Percentiles rank a stretch among this genome's conserved stretches.
phyloP scores from a whole-genome alignment of 2,113 vertebrate genomes.

The Papio anubis region DNA sequence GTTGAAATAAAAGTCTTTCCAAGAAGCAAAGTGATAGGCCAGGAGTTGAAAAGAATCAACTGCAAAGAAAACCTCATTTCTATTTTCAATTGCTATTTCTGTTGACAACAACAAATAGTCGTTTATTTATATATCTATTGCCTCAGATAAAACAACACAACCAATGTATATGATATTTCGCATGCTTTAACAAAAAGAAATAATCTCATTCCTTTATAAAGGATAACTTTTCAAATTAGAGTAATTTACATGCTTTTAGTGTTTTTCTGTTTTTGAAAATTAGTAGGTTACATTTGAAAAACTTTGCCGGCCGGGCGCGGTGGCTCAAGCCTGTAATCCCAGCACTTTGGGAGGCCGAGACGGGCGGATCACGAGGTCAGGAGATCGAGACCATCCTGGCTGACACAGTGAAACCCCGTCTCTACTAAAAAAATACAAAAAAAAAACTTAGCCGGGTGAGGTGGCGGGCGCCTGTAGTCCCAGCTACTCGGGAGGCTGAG shows the following conservation, averaged over 20 bases:
- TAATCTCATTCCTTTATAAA: conserved; percentile 73
- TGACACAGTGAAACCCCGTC: too few species aligned
- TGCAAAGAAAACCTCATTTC: conserved; percentile 57
- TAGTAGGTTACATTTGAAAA: conserved; percentile 77
- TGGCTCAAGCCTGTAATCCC: too few species aligned
- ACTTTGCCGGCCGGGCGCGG: too few species aligned
- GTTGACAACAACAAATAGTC: conserved; percentile 30
- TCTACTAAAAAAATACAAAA: too few species aligned
- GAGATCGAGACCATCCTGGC: too few species aligned
- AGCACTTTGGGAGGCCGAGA: too few species aligned
- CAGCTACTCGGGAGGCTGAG: too few species aligned
- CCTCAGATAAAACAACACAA: not conserved
- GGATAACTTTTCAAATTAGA: conserved; percentile 76
- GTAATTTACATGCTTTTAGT: conserved; percentile 77
- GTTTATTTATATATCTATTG: not conserved
- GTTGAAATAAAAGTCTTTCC: conserved; percentile 50
- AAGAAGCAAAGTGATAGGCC: not conserved
- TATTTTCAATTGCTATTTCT: conserved; percentile 38
- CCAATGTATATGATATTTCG: not conserved
- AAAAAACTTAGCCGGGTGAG: too few species aligned
- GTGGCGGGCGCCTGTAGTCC: too few species aligned
- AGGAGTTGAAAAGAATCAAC: not conserved
- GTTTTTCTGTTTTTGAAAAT: conserved; percentile 76
- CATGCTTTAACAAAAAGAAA: not conserved
- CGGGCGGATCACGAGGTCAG: too few species aligned